phyloP scores from a whole-genome alignment of 1,140 invertebrate genomes.

The Mizuhopecten yessoensis region DNA sequence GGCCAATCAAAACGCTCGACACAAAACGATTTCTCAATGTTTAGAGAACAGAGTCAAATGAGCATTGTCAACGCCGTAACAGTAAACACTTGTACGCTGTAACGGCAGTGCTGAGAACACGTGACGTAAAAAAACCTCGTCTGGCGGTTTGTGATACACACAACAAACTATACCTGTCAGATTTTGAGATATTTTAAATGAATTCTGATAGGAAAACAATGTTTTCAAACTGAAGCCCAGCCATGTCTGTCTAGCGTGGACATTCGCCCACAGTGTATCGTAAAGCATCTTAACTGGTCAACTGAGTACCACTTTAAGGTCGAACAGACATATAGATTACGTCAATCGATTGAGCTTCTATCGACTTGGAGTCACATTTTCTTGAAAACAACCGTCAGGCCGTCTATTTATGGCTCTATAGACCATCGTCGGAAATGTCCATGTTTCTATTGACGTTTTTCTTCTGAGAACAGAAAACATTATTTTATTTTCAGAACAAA shows the following conservation, averaged over 20 bases:
- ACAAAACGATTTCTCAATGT: not conserved
- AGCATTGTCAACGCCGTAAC: not conserved
- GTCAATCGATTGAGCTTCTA: constrained; percentile 22
- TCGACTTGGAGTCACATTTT: constrained; percentile 1
- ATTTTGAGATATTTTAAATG: not conserved
- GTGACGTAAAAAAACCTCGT: no score
- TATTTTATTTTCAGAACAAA: no score
- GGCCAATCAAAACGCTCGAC: not conserved
- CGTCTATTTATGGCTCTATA: not conserved
- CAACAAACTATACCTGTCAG: not conserved
- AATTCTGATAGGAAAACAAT: not conserved
- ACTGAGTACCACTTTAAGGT: not conserved
- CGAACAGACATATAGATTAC: constrained; percentile 1
- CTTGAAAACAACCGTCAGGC: constrained; percentile 1
- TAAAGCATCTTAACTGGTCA: not conserved
- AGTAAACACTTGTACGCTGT: not conserved
- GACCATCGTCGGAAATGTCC: not conserved
- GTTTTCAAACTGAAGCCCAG: not conserved
- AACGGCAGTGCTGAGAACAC: no score
- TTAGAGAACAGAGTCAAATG: not conserved
- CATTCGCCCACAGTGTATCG: not conserved
- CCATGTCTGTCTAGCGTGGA: not conserved
- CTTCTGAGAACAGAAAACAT: not conserved
- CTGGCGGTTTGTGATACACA: not conserved
- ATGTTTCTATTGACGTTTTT: not conserved